phyloP scores from a whole-genome alignment of 2,113 vertebrate genomes.

The Podilymbus podiceps region DNA sequence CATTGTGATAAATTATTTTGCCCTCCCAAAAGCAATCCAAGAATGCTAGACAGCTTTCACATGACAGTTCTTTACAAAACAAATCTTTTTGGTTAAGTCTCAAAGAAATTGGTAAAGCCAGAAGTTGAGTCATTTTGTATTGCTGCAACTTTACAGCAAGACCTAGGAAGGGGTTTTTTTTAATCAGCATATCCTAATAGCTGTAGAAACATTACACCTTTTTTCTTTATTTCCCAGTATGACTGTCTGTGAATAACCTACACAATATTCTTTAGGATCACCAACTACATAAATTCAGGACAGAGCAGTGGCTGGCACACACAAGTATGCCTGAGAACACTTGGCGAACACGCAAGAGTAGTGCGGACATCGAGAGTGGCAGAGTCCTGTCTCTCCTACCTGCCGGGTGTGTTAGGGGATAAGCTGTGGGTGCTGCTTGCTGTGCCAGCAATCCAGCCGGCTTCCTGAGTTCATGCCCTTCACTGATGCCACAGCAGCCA shows the following conservation, averaged over 20 bases:
- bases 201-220: not conserved
- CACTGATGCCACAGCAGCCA: not conserved
- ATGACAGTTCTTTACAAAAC: not conserved
- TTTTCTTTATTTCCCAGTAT: not conserved
- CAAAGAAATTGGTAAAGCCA: not conserved
- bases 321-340: not conserved
- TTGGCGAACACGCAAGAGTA: too few relatives aligned
- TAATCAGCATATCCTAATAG: not conserved
- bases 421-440: not conserved
- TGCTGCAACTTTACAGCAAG: not conserved
- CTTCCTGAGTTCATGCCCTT: not conserved
- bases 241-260: not conserved
- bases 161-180: not conserved
- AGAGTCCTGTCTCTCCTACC: not conserved
- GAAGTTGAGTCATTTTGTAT: not conserved
- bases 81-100: not conserved
- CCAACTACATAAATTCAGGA: not conserved
- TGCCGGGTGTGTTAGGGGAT: not conserved
- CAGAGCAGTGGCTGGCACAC: fast-evolving
- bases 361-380: fast-evolving
- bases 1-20: not conserved
- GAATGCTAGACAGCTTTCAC: not conserved
- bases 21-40: not conserved
- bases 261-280: not conserved
- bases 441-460: not conserved